Evolutionary conservation across 2,797 vertebrate genomes (phyloP).

Genomic region (Melanotaenia trifasciata): DNA sequence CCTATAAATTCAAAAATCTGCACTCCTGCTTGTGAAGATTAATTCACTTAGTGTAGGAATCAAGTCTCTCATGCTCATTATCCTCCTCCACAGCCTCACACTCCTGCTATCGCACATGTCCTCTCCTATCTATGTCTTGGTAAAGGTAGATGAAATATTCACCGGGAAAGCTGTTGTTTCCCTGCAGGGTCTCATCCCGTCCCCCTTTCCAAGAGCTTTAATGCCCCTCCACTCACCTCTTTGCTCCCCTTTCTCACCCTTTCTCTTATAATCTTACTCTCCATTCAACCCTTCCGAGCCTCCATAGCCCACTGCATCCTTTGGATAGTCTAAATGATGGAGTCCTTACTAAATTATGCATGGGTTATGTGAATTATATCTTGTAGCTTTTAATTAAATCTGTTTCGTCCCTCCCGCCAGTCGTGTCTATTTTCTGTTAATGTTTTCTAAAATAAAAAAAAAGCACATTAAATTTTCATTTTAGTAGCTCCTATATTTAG

Average conservation of each 20-base stretch:
- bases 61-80: constrained; percentile 51
- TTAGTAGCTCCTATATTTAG: constrained; percentile 67
- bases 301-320: not conserved
- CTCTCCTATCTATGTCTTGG: constrained; percentile 28
- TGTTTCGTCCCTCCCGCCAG: constrained; percentile 26
- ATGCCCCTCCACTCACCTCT: not conserved
- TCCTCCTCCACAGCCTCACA: constrained; percentile 10
- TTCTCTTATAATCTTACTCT: constrained; percentile 6
- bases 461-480: constrained; percentile 61
- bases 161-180: constrained; percentile 68
- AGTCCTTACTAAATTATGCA: constrained; percentile 63
- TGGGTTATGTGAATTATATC: constrained; percentile 46
- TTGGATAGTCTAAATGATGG: constrained; percentile 40
- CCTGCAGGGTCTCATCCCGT: constrained; percentile 39
- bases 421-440: constrained; percentile 48
- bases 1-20: constrained; percentile 36
- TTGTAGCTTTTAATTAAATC: constrained; percentile 47
- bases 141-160: constrained; percentile 70
- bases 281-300: constrained; percentile 12
- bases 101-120: constrained; percentile 17
- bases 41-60: constrained; percentile 46
- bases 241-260: not conserved
- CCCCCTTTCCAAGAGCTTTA: not conserved
- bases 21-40: constrained; percentile 48
- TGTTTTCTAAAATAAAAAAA: constrained; percentile 41